phyloP scores from a whole-genome alignment of 2,888 invertebrate species.

The Drosophila fungiperda region DNA sequence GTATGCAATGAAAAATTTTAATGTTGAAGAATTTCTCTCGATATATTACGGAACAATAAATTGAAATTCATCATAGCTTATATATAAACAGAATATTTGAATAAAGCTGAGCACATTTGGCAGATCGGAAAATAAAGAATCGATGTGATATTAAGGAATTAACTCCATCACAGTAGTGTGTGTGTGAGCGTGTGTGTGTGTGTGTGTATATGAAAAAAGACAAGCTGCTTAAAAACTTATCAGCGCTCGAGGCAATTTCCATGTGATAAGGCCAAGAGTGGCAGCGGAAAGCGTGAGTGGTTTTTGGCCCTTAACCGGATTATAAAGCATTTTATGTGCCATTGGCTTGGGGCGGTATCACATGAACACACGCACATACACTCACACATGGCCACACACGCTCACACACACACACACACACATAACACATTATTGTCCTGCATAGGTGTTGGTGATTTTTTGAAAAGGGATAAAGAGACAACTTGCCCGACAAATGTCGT shows the following conservation, averaged over 20 bases:
- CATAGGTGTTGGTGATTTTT: slow-evolving; percentile 50
- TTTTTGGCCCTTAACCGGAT: slow-evolving; percentile 71
- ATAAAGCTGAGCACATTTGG: not conserved
- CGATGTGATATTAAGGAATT: not conserved
- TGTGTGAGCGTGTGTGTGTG: not conserved
- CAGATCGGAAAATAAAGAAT: not conserved
- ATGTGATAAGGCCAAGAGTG: slow-evolving; percentile 72
- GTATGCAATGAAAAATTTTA: slow-evolving; percentile 21
- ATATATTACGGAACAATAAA: not conserved
- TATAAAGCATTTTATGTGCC: slow-evolving; percentile 56
- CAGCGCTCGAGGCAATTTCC: slow-evolving; percentile 62
- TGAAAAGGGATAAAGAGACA: slow-evolving; percentile 59
- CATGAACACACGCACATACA: slow-evolving; percentile 18
- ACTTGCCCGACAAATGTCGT: slow-evolving; percentile 38
- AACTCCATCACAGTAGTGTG: not conserved
- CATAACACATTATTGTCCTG: slow-evolving; percentile 11
- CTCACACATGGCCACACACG: slow-evolving; percentile 15
- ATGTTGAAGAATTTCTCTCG: not conserved
- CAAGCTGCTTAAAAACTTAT: slow-evolving; percentile 54
- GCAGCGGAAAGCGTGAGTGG: slow-evolving; percentile 70
- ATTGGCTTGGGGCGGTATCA: slow-evolving; percentile 13
- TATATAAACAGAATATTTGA: not conserved
- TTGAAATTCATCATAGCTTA: not conserved
- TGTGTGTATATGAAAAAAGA: not conserved
- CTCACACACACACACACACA: not conserved